Percentiles rank a stretch among this genome's conserved stretches.
phyloP scores from a whole-genome alignment of 2,888 invertebrate species.

The Dasysyrphus tricinctus region DNA sequence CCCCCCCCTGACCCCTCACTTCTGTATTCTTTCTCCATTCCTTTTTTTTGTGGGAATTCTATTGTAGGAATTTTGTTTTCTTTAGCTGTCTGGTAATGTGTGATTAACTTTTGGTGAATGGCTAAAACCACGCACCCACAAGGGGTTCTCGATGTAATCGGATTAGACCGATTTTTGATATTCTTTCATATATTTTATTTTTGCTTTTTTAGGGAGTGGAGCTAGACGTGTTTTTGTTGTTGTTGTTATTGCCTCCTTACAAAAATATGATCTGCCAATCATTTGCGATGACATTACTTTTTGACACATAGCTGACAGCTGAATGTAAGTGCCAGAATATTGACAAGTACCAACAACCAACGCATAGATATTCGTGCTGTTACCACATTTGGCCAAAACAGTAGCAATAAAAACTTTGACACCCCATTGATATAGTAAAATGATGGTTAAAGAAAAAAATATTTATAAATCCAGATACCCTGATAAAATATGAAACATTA shows the following conservation, averaged over 20 bases:
- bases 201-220: slow-evolving; percentile 44
- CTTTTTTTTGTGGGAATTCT: slow-evolving; percentile 15
- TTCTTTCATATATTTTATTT: slow-evolving; percentile 2
- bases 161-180: slow-evolving; percentile 68
- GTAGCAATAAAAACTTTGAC: slow-evolving; percentile 59
- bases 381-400: slow-evolving; percentile 34
- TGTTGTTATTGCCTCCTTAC: not conserved
- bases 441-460: slow-evolving; percentile 11
- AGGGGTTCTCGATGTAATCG: slow-evolving; percentile 65
- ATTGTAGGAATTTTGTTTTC: slow-evolving; percentile 27
- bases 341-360: slow-evolving; percentile 56
- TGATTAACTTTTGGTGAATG: slow-evolving; percentile 70
- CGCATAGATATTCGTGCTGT: slow-evolving; percentile 15
- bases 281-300: slow-evolving; percentile 59
- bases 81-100: slow-evolving; percentile 57
- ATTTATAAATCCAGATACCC: not conserved
- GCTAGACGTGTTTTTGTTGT: slow-evolving; percentile 7
- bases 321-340: slow-evolving; percentile 51
- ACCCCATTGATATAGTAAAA: slow-evolving; percentile 34
- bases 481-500: not conserved
- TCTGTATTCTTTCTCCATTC: not conserved
- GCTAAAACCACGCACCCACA: slow-evolving; percentile 65
- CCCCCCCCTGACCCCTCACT: slow-evolving; percentile 23
- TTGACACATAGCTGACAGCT: slow-evolving; percentile 70
- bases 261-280: slow-evolving; percentile 51